A percentile compares a stretch with the other conserved stretches of the same genome.
phyloP scores from a whole-genome alignment of 92 coral and sea anemone genomes.

The Meandrina meandrites region DNA sequence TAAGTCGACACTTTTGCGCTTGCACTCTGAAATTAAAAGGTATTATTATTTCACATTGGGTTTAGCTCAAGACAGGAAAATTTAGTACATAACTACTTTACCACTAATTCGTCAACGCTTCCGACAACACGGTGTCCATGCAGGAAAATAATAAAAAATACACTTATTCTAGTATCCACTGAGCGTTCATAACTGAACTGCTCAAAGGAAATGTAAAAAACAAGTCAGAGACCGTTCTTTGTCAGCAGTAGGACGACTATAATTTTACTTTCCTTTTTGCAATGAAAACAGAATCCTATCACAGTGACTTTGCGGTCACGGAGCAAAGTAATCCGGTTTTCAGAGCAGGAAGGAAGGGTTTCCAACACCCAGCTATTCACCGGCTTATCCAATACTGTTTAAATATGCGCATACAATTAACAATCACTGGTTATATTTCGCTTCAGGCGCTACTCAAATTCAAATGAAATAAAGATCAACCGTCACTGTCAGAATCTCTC shows the following conservation, averaged over 20 bases:
- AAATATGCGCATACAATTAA: neutral
- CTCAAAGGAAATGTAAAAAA: neutral
- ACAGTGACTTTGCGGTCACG: neutral
- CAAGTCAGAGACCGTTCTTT: neutral
- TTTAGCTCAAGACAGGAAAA: neutral
- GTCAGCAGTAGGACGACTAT: neutral
- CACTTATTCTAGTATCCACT: neutral
- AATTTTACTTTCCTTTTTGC: neutral
- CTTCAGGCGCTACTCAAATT: neutral
- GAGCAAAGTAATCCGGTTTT: neutral
- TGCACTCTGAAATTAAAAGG: neutral
- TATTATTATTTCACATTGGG: neutral
- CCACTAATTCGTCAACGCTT: neutral
- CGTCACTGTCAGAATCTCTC: neutral
- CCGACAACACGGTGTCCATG: neutral
- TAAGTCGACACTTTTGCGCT: too few species aligned
- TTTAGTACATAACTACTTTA: neutral
- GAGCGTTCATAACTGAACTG: neutral
- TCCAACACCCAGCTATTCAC: constrained; percentile 4
- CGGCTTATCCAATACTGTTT: neutral
- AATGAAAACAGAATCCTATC: neutral
- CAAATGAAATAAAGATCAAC: neutral
- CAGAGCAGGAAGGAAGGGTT: constrained; percentile 14
- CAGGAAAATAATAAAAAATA: too few species aligned
- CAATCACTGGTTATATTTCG: neutral